These are phyloP conservation scores for Eueremaeus valkanovi DNA, from an alignment of 2,888 invertebrate species.

Conservation along the genomic window DNA sequence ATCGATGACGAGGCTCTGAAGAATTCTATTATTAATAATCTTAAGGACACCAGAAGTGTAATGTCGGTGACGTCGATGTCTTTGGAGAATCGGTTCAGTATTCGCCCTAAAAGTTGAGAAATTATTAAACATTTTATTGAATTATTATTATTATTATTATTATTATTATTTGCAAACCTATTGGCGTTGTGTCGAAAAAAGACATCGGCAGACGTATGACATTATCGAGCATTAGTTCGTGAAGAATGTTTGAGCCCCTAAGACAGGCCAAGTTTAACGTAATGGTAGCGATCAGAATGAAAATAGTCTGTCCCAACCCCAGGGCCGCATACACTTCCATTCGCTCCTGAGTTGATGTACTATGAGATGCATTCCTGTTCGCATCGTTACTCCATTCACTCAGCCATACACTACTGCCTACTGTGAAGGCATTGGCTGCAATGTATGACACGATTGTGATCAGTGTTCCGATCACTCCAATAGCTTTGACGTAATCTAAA, in stretches of 20 bases:
- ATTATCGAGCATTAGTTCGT: conserved; percentile 49
- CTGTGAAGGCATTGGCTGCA: conserved; percentile 15
- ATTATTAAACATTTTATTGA: not conserved
- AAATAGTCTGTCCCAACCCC: conserved; percentile 51
- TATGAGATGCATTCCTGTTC: not conserved
- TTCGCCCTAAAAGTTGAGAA: conserved; percentile 52
- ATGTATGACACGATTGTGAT: conserved; percentile 20
- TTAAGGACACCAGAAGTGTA: conserved; percentile 16
- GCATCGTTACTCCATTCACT: conserved; percentile 46
- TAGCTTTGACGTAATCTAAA: conserved; percentile 29
- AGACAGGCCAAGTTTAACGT: conserved; percentile 57
- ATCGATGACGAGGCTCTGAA: conserved; percentile 45
- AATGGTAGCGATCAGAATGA: conserved; percentile 35
- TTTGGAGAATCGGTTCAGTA: conserved; percentile 67
- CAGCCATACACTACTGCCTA: conserved; percentile 45
- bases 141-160: not conserved
- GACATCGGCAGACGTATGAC: conserved; percentile 53
- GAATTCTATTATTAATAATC: conserved; percentile 44
- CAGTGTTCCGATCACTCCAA: conserved; percentile 32
- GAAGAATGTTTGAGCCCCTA: conserved; percentile 54
- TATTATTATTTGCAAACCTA: conserved; percentile 22
- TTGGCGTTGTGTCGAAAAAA: conserved; percentile 47
- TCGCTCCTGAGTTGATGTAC: not conserved
- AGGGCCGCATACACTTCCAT: conserved; percentile 52
- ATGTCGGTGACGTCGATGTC: conserved; percentile 67